Evolutionary conservation across 2,797 vertebrate genomes (phyloP), one percentile per base, ranked within the genome.

Genomic region (Streptopelia turtur): DNA sequence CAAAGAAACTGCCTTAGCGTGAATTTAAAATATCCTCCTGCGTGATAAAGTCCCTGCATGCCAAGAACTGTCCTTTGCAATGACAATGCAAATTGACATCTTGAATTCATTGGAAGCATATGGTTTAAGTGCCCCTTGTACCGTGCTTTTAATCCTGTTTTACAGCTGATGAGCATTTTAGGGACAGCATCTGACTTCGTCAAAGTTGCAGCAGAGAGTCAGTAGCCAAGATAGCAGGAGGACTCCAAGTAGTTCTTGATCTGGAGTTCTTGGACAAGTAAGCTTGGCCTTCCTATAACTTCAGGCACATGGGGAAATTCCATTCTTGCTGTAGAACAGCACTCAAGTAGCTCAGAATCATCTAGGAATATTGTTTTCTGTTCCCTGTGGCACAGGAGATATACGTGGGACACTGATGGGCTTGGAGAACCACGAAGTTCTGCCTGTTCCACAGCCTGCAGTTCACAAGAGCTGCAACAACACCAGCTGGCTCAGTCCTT

Each of bases 61-160:
- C 72, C 65, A 94, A 63, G 87, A 88, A 52, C 69, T 41, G 39
- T 69, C 82, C 92, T 86, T 28, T 69, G 92, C 89, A 43, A 30
- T 30, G 71, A 55, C 89, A 59, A 4, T 1, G 24, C 33, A 21
- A 55, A 56, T 4, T 23, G 81, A 39, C 70, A 28, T 5, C 50
- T 1, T 43, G 69, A 80, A 52, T 43, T 64, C 59, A 25, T 8
- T 41, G 64, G 30, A 9, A 53, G 27, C 71, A 60, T 5, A 25
- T 27, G 87, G 57, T 49, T 81, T 75, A 57, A 91, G 69, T 68
- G 75, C 13, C 69, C 71, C 63, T 41, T 49, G 77, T 10, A 52
- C 5, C 1, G 61, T 37, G 61, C 24, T 81, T 85, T 69, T 83
- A 90, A 23, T 88, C 63, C 66, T 72, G 22, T 57, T 89, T 69